Percentiles rank a stretch among this genome's conserved stretches.
These are phyloP conservation scores for Sternarchorhynchus goeldii DNA, from an alignment of 2,797 vertebrate genomes.

Conservation along the genomic window DNA sequence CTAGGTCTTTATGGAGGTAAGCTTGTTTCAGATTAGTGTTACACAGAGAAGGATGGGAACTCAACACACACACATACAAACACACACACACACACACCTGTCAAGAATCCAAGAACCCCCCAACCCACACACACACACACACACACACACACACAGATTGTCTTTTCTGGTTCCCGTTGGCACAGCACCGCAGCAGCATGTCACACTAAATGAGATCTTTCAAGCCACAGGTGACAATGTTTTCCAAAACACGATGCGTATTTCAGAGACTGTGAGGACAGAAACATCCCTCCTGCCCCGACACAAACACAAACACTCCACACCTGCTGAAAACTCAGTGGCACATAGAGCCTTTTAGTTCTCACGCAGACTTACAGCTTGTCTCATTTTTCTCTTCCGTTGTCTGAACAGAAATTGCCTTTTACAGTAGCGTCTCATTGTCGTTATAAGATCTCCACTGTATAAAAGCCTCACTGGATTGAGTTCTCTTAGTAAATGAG, in stretches of 20 bases:
- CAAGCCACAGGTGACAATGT: neutral
- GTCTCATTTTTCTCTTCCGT: neutral
- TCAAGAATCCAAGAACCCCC: neutral
- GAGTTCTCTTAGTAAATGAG: neutral
- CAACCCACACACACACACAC: neutral
- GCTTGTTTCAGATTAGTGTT: constrained; percentile 11
- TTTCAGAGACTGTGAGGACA: neutral
- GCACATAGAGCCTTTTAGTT: constrained; percentile 1
- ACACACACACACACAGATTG: neutral
- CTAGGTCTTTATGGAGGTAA: constrained; percentile 7
- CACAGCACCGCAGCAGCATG: neutral
- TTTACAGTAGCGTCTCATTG: constrained; percentile 4
- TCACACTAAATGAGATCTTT: neutral
- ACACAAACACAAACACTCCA: neutral
- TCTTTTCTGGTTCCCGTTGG: neutral
- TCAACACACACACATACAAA: neutral
- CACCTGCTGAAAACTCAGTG: constrained; percentile 4
- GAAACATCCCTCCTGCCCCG: neutral
- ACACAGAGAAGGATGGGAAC: constrained; percentile 4
- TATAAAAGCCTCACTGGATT: neutral
- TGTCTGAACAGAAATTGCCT: constrained; percentile 18
- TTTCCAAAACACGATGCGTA: neutral
- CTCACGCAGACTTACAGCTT: constrained; percentile 5
- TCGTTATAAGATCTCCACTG: neutral
- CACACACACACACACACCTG: neutral